Evolutionary conservation across 2,888 invertebrate genomes (phyloP).

Genomic region (Bombylius discolor): DNA sequence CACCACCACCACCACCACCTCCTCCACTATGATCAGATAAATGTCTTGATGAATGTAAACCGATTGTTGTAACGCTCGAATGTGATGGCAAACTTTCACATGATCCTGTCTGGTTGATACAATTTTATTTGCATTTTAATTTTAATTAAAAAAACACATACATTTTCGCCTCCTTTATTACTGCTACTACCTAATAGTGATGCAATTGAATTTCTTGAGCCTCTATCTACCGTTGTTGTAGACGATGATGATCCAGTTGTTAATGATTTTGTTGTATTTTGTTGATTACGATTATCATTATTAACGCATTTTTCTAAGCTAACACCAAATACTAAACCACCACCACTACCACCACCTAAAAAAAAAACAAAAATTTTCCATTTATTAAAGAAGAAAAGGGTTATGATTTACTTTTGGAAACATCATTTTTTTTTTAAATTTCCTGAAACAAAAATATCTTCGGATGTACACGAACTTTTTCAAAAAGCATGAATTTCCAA

Average conservation of each 20-base stretch:
- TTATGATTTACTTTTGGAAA: no score
- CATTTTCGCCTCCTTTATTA: not conserved
- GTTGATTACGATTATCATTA: constrained; percentile 45
- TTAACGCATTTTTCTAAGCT: constrained; percentile 72
- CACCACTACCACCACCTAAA: constrained; percentile 29
- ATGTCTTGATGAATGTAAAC: constrained; percentile 8
- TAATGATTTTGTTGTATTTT: not conserved
- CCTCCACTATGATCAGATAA: constrained; percentile 8
- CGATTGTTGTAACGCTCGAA: not conserved
- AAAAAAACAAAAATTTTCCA: not conserved
- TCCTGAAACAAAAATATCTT: no score
- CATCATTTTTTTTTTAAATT: no score
- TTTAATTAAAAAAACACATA: constrained; percentile 2
- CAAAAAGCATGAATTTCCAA: no score
- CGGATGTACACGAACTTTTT: no score
- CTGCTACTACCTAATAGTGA: constrained; percentile 40
- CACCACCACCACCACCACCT: constrained; percentile 1
- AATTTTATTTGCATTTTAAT: constrained; percentile 16
- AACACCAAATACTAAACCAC: constrained; percentile 71
- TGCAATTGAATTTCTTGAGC: constrained; percentile 60
- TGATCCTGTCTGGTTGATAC: constrained; percentile 53
- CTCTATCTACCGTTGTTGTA: constrained; percentile 21
- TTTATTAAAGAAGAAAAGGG: not conserved
- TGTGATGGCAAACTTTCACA: constrained; percentile 53
- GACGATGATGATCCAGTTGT: not conserved